phyloP scores from a whole-genome alignment of 2,113 vertebrate species.

The Saimiri boliviensis region DNA sequence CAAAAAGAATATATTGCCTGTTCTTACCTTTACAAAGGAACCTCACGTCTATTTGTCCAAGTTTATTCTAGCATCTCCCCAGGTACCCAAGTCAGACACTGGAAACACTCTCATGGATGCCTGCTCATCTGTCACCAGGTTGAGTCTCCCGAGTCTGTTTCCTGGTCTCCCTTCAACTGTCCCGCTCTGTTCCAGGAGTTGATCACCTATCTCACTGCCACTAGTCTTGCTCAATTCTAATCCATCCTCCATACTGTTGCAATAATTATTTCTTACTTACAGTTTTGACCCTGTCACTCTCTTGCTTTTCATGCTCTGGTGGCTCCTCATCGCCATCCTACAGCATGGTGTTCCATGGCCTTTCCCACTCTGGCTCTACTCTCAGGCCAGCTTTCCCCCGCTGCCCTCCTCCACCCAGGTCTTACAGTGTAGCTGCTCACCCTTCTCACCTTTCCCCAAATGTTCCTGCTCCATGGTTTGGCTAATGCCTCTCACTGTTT shows the following conservation, averaged over 20 bases:
- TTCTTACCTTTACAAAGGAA: slow-evolving; percentile 2
- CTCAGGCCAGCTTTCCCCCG: background rate
- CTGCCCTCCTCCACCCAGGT: background rate
- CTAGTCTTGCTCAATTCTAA: background rate
- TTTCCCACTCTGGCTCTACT: background rate
- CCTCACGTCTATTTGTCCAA: background rate
- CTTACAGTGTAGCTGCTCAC: no score
- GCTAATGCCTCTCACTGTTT: background rate
- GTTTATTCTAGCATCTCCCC: background rate
- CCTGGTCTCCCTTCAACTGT: background rate
- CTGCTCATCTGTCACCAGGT: background rate
- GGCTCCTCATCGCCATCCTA: background rate
- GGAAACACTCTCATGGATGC: background rate
- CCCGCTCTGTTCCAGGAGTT: background rate
- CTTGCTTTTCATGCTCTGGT: background rate
- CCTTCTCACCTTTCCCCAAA: background rate
- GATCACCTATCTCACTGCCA: background rate
- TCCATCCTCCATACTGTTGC: background rate
- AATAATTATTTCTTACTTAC: background rate
- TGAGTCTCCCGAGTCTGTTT: background rate
- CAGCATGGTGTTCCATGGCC: background rate
- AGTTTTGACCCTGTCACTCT: background rate
- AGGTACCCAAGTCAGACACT: background rate
- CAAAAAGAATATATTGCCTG: background rate
- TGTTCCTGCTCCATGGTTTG: background rate